Evolutionary conservation across 2,888 invertebrate genomes (phyloP).

Genomic region (Drosophila setosimentum): DNA sequence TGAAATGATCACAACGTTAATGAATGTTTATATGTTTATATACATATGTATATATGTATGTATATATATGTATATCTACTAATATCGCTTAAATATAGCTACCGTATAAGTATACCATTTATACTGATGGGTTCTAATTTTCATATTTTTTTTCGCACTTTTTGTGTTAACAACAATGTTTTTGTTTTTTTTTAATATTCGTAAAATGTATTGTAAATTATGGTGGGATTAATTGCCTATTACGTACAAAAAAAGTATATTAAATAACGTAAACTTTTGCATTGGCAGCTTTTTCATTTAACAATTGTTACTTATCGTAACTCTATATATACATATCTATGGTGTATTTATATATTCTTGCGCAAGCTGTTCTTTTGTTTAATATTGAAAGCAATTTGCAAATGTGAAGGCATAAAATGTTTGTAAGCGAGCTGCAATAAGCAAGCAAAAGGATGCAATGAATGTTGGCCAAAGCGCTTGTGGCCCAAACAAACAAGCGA

Average conservation of each 20-base stretch:
- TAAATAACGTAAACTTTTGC: constrained; percentile 34
- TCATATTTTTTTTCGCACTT: constrained; percentile 22
- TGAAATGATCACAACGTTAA: constrained; percentile 83
- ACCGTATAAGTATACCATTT: constrained; percentile 51
- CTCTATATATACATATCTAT: constrained; percentile 1
- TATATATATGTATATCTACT: constrained; percentile 42
- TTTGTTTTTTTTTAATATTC: constrained; percentile 35
- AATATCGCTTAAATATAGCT: constrained; percentile 39
- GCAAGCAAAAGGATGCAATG: constrained; percentile 22
- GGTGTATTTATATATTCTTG: constrained; percentile 1
- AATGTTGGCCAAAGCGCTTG: constrained; percentile 26
- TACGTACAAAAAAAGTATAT: constrained; percentile 59
- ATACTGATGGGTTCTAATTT: constrained; percentile 30
- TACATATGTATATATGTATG: constrained; percentile 8
- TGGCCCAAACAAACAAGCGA: constrained; percentile 20
- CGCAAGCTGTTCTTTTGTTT: constrained; percentile 24
- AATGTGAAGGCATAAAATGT: constrained; percentile 48
- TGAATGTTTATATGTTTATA: constrained; percentile 51
- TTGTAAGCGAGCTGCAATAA: constrained; percentile 27
- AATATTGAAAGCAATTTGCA: constrained; percentile 55
- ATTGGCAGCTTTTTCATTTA: constrained; percentile 37
- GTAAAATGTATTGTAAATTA: constrained; percentile 83
- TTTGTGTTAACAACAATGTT: constrained; percentile 55
- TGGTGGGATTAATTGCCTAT: constrained; percentile 84
- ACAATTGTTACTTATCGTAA: constrained; percentile 7